A percentile compares a stretch with the other conserved stretches of the same genome.
Evolutionary conservation across 2,888 invertebrate genomes (phyloP).

Genomic region (Zeuzera pyrina): DNA sequence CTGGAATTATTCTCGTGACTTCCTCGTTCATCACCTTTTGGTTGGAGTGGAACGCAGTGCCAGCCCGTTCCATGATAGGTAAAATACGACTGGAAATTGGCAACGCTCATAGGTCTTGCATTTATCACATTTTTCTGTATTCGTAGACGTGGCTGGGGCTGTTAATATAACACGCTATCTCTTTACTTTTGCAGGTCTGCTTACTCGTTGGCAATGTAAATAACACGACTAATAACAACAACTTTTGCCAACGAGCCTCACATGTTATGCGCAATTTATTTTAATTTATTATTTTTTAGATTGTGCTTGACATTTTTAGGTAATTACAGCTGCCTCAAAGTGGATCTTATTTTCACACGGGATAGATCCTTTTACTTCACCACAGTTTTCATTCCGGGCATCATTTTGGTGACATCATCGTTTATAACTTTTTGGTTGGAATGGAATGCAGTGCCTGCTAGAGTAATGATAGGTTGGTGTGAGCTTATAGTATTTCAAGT

Average conservation of each 20-base stretch:
- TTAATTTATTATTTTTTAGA: constrained; percentile 45
- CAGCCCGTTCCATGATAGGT: constrained; percentile 92
- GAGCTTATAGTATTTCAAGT: constrained; percentile 1
- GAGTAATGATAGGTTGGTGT: constrained; percentile 94
- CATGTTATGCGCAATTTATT: constrained; percentile 25
- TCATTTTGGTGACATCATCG: constrained; percentile 96
- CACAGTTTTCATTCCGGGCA: constrained; percentile 96
- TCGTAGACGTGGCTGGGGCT: constrained; percentile 58
- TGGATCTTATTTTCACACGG: constrained; percentile 93
- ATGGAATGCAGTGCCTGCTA: constrained; percentile 97
- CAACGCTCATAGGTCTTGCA: constrained; percentile 49
- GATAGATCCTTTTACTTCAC: constrained; percentile 98
- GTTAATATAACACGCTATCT: constrained; percentile 54
- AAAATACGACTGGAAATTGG: constrained; percentile 28
- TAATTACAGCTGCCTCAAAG: constrained; percentile 96
- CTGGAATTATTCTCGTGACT: constrained; percentile 90
- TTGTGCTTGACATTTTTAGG: constrained; percentile 77
- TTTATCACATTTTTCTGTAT: constrained; percentile 29
- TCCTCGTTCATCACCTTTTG: constrained; percentile 91
- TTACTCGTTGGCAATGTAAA: constrained; percentile 42
- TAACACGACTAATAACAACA: constrained; percentile 14
- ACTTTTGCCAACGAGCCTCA: constrained; percentile 24
- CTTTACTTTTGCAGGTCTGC: constrained; percentile 39
- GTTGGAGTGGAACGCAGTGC: constrained; percentile 93
- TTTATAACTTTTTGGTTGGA: constrained; percentile 98